Evolutionary conservation across 2,797 vertebrate species (phyloP), one percentile per base, ranked within the genome.

Genomic region (Zalophus californianus): DNA sequence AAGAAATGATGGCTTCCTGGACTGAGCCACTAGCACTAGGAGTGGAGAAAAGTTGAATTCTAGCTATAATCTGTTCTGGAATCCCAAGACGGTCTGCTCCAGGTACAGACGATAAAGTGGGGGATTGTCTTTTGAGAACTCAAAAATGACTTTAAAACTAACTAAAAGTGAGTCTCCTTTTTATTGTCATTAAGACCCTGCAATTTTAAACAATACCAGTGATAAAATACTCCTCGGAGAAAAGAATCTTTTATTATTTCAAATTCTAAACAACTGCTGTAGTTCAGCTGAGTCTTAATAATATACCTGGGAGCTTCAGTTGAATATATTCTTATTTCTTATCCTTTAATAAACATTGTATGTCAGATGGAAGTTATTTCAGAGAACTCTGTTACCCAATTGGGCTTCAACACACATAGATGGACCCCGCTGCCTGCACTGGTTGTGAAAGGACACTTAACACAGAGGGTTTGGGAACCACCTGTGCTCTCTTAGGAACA

Each of bases 151-250:
- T 38, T 89, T 89, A 52, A 73, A 84, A 75, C 32, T 27, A 8
- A 92, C 48, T n/a, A 79, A 87, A 93, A 94, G 27, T 70, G 21
- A 5, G 5, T 50, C 41, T 78, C 38, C 62, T 86, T 92, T 94
- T 56, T 75, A 80, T 84, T 54, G 35, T 84, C 50, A 62, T 41
- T 1, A 23, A 35, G 41, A 75, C 52, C 50, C 32, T 41, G 13
- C 8, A 79, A 50, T 85, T 96, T 78, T 73, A 60, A 97, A 90
- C 12, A 62, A 85, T 56, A 21, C n/a, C 64, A 83, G 41, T 48
- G n/a, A 84, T 68, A 73, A 97, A 90, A 83, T 66, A 60, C 23
- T 96, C 56, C 13, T 82, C 27, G 29, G 38, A 70, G 44, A 86
- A 91, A 35, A 97, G 60, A 75, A 38, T 38, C 8, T 15, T 70